A percentile compares a stretch with the other conserved stretches of the same genome.
These are phyloP conservation scores for Dugesia japonica DNA, from an alignment of 2,888 invertebrate species.

Conservation along the genomic window DNA sequence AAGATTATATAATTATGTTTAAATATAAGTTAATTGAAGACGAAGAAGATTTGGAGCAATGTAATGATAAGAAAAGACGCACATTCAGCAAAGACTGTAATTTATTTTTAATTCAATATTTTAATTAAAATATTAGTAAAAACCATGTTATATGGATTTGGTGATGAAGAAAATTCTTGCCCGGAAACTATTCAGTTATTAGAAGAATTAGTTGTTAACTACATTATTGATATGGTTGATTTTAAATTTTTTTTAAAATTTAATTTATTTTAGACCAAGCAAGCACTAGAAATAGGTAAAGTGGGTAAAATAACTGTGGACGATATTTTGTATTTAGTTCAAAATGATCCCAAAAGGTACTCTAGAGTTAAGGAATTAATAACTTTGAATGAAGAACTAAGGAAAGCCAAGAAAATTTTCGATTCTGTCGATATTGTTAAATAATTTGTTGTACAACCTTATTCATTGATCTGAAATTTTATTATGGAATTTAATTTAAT, in stretches of 20 bases:
- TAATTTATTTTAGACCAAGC: slow-evolving; percentile 52
- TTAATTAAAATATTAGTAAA: neutral
- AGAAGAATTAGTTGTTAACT: slow-evolving; percentile 91
- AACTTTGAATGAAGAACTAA: slow-evolving; percentile 94
- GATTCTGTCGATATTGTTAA: slow-evolving; percentile 51
- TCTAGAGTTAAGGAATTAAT: slow-evolving; percentile 86
- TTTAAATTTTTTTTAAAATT: slow-evolving; percentile 32
- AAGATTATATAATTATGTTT: neutral
- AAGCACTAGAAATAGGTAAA: slow-evolving; percentile 83
- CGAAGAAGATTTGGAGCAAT: slow-evolving; percentile 4
- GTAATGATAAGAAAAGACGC: slow-evolving; percentile 6
- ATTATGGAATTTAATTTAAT: too few relatives aligned
- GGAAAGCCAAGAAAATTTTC: slow-evolving; percentile 94
- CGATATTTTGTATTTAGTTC: slow-evolving; percentile 81
- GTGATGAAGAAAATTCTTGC: slow-evolving; percentile 94
- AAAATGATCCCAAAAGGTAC: slow-evolving; percentile 87
- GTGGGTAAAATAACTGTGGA: slow-evolving; percentile 92
- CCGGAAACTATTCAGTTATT: slow-evolving; percentile 92
- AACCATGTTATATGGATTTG: slow-evolving; percentile 95
- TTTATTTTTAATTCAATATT: neutral
- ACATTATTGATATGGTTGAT: slow-evolving; percentile 74
- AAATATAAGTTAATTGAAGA: neutral
- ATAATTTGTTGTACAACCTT: too few relatives aligned
- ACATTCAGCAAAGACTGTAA: slow-evolving; percentile 4
- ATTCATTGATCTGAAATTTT: too few relatives aligned